These are phyloP conservation scores for Aethes cnicana DNA, from an alignment of 2,888 invertebrate genomes.

Conservation along the genomic window DNA sequence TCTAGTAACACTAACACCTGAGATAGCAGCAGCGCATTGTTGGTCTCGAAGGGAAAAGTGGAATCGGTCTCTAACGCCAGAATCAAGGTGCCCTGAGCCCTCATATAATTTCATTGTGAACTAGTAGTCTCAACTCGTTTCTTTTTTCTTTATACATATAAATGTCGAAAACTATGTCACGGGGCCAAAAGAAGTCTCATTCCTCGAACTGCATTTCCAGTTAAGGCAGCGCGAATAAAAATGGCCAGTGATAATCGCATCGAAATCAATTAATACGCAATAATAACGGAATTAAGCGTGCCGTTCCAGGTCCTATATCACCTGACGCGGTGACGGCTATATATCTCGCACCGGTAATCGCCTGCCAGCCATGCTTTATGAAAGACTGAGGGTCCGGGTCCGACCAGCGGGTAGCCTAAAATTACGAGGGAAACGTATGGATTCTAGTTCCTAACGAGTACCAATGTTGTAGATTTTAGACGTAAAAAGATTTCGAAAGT, in stretches of 20 bases:
- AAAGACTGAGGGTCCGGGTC: not conserved
- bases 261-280: conserved; percentile 19
- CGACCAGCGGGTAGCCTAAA: not conserved
- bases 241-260: not conserved
- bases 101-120: too few species aligned
- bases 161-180: too few species aligned
- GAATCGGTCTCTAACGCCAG: too few species aligned
- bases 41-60: too few species aligned
- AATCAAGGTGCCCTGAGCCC: too few species aligned
- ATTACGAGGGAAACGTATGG: not conserved
- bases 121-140: too few species aligned
- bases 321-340: conserved; percentile 4
- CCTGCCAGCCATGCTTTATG: conserved; percentile 11
- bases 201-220: not conserved
- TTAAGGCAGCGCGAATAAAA: too few species aligned
- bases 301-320: conserved; percentile 21
- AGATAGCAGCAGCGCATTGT: too few species aligned
- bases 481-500: not conserved
- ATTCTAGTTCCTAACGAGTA: not conserved
- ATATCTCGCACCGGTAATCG: conserved; percentile 18
- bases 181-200: too few species aligned
- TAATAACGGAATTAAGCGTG: conserved; percentile 1
- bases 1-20: too few species aligned
- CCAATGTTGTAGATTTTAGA: too few species aligned
- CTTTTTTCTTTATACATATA: too few species aligned